These are phyloP conservation scores for Dunckerocampus dactyliophorus DNA, from an alignment of 2,113 vertebrate genomes.

Conservation along the genomic window DNA sequence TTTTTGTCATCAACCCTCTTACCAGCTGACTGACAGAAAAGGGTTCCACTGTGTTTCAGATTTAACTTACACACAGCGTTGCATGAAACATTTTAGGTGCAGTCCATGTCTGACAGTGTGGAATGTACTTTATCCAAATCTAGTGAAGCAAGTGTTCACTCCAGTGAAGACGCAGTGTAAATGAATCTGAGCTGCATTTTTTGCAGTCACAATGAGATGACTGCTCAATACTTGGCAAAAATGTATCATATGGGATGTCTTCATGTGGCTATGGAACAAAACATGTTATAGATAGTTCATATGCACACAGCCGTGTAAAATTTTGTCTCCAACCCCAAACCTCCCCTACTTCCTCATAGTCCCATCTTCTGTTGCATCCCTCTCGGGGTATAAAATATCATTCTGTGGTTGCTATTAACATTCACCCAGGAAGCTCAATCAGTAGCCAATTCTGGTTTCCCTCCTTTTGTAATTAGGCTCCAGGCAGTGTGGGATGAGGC, in stretches of 20 bases:
- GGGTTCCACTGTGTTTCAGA: conserved; percentile 33
- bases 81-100: neutral
- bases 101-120: conserved; percentile 18
- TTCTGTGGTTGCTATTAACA: conserved; percentile 58
- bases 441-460: conserved; percentile 59
- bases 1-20: too few relatives aligned
- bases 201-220: conserved; percentile 52
- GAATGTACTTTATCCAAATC: conserved; percentile 34
- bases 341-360: conserved; percentile 18
- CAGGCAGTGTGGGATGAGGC: conserved; percentile 56
- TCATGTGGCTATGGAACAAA: conserved; percentile 33
- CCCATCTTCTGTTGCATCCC: conserved; percentile 33
- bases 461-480: conserved; percentile 60
- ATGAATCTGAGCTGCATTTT: conserved; percentile 54
- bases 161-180: conserved; percentile 37
- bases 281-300: conserved; percentile 42
- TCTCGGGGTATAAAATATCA: conserved; percentile 54
- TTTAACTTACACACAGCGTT: neutral
- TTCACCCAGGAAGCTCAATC: conserved; percentile 72
- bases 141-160: conserved; percentile 34
- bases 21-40: too few relatives aligned
- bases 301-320: conserved; percentile 45
- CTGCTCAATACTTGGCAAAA: conserved; percentile 26
- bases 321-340: conserved; percentile 22
- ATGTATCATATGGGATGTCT: conserved; percentile 39